phyloP scores from a whole-genome alignment of 1,140 invertebrate genomes.

The Latrodectus geometricus region DNA sequence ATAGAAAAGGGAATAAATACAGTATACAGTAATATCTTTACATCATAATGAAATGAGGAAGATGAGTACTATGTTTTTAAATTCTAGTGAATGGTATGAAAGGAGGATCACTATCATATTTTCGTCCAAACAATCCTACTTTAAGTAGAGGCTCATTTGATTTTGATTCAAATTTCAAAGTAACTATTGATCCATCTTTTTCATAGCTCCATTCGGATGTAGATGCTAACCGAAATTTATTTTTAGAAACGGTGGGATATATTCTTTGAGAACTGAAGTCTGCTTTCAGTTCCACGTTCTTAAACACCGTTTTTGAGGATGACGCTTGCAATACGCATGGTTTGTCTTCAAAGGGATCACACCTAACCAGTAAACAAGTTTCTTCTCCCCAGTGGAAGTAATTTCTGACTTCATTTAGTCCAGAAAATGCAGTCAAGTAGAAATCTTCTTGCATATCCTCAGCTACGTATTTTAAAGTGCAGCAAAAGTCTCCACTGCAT shows the following conservation, averaged over 20 bases:
- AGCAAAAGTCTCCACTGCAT: constrained; percentile 61
- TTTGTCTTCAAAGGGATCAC: constrained; percentile 30
- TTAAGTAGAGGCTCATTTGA: constrained; percentile 11
- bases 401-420: constrained; percentile 2
- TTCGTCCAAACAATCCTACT: constrained; percentile 31
- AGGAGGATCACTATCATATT: constrained; percentile 42
- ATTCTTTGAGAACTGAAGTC: constrained; percentile 21
- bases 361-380: constrained; percentile 55
- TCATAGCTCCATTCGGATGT: constrained; percentile 23
- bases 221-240: constrained; percentile 3
- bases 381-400: constrained; percentile 60
- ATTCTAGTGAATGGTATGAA: constrained; percentile 15
- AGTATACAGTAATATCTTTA: too few relatives aligned
- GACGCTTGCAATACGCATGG: background rate
- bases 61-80: too few relatives aligned
- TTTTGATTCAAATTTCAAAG: background rate
- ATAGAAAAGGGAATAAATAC: too few relatives aligned
- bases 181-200: background rate
- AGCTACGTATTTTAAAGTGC: constrained; percentile 36
- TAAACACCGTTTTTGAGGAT: constrained; percentile 38
- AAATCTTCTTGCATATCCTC: constrained; percentile 20
- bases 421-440: constrained; percentile 42
- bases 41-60: too few relatives aligned
- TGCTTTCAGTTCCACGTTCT: constrained; percentile 9
- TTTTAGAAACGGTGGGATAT: constrained; percentile 33